A percentile compares a stretch with the other conserved stretches of the same genome.
These are phyloP conservation scores for Brevipalpus yothersi DNA, from an alignment of 1,140 invertebrate genomes.

Conservation along the genomic window DNA sequence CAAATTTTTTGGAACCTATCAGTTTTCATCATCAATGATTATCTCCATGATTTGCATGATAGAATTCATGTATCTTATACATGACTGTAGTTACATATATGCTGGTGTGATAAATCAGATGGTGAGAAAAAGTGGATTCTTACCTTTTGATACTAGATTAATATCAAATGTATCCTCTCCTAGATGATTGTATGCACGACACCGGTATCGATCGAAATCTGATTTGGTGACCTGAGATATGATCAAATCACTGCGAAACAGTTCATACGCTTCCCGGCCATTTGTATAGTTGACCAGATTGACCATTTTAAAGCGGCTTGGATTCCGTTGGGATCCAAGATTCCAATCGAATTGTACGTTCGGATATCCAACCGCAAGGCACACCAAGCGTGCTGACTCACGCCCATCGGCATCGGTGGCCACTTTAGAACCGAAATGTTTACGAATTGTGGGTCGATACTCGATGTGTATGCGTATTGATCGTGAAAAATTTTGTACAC, in stretches of 20 bases:
- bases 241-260: constrained; percentile 38
- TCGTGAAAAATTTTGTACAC: too few species aligned
- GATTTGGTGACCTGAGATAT: constrained; percentile 49
- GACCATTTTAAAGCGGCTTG: constrained; percentile 21
- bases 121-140: neutral
- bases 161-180: constrained; percentile 31
- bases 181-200: constrained; percentile 56
- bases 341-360: constrained; percentile 30
- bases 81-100: too few species aligned
- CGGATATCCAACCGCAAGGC: constrained; percentile 51
- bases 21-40: too few species aligned
- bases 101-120: too few species aligned
- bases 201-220: constrained; percentile 74
- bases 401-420: constrained; percentile 52
- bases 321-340: constrained; percentile 18
- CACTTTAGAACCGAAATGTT: constrained; percentile 31
- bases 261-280: constrained; percentile 1
- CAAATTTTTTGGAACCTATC: too few species aligned
- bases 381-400: constrained; percentile 42
- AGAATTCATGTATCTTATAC: too few species aligned
- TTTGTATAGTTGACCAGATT: neutral
- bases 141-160: constrained; percentile 9
- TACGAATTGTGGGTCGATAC: neutral
- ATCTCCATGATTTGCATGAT: too few species aligned
- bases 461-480: neutral